Conservation (phyloP, 2,888 invertebrate species). For the Tipula lateralis region DNA sequence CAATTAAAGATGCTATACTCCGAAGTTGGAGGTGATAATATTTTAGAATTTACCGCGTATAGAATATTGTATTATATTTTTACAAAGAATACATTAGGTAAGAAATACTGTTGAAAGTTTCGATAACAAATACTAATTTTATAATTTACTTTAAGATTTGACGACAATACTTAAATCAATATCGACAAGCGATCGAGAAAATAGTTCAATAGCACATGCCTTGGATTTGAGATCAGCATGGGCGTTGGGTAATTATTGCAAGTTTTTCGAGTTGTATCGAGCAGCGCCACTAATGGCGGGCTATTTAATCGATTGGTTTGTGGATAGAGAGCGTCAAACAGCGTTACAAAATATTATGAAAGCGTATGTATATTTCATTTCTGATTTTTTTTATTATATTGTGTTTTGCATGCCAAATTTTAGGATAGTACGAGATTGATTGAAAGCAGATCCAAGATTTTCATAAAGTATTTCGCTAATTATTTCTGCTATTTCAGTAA, state of each 20-base stretch:
- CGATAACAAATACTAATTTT: no score
- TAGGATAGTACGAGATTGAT: not conserved
- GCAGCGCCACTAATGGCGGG: constrained; percentile 91
- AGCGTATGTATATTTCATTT: constrained; percentile 73
- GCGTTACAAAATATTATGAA: constrained; percentile 91
- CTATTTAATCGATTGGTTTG: constrained; percentile 97
- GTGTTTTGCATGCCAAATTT: not conserved
- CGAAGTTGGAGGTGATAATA: constrained; percentile 70
- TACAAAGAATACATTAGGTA: constrained; percentile 95
- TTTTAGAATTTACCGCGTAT: constrained; percentile 93
- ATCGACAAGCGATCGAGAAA: constrained; percentile 67
- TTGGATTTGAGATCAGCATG: constrained; percentile 87
- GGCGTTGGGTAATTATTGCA: constrained; percentile 87
- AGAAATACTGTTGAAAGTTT: constrained; percentile 31
- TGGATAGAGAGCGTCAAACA: constrained; percentile 86
- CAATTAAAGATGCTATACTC: constrained; percentile 92
- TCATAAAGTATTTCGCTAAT: not conserved
- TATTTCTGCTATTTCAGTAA: constrained; percentile 5
- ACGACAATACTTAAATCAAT: constrained; percentile 84
- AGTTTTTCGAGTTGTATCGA: constrained; percentile 86
- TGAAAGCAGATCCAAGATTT: not conserved
- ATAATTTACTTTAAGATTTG: constrained; percentile 62
- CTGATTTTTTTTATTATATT: not conserved
- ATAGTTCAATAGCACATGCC: constrained; percentile 80
- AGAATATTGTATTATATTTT: constrained; percentile 95